Evolutionary conservation across 2,888 invertebrate genomes (phyloP), one percentile per base, ranked within the genome.

Genomic region (Trilocha varians): DNA sequence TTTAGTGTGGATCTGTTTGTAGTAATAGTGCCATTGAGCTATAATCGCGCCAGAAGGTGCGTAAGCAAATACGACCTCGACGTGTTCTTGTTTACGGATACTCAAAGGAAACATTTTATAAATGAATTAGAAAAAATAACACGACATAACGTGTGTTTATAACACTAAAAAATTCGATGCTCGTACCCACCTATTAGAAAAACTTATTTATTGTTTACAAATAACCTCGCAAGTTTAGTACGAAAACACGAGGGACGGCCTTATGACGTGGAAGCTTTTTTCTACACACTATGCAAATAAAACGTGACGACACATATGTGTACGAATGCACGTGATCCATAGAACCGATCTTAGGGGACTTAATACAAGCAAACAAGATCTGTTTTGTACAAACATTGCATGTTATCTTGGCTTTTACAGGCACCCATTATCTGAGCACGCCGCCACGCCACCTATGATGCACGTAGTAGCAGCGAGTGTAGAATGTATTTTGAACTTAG

Each of bases 301-400:
- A 65, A 83, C 78, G 80, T 79, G 83, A 78, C 75, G 70, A 60
- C 63, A 70, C 74, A 74, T 70, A 65, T 59, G n/a, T n/a, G 64
- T 60, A 47, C 54, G 51, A 59, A 55, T 54, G 57, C 61, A 60
- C 62, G 66, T 64, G 70, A 77, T 75, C 71, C 67, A 59, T 65
- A 58, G 65, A 62, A 65, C 59, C 62, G 62, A 70, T 69, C 67
- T 59, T 65, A 59, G 63, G 64, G 66, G 68, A n/a, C 72, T 77
- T 70, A 71, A 76, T 73, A 60, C 67, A 68, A 62, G 70, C 70
- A 79, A 83, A 79, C 70, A 79, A 59, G 70, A 77, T 79, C 78
- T 80, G 73, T 78, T 72, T 66, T 56, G 64, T 59, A 62, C 78
- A 82, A 83, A 84, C 74, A 79, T 46, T 59, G 64, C 66, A 64